Percentiles rank a stretch among this genome's conserved stretches.
These are phyloP conservation scores for Cantharis lateralis DNA, from an alignment of 2,888 invertebrate species.

Conservation along the genomic window DNA sequence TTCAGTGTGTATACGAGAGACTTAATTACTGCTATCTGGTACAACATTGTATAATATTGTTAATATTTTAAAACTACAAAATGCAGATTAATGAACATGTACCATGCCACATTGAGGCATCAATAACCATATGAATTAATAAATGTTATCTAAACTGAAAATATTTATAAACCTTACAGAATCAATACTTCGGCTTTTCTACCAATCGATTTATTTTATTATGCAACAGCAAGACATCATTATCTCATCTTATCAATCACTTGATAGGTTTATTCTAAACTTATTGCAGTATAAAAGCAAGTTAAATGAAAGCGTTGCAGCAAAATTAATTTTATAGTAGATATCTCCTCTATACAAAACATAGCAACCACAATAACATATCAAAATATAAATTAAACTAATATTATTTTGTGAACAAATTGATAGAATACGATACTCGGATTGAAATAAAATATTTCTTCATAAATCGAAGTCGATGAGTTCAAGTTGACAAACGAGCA, in stretches of 20 bases:
- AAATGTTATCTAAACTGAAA: not conserved
- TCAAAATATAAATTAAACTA: no score
- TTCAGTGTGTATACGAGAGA: not conserved
- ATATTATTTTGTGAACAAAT: no score
- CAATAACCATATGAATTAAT: not conserved
- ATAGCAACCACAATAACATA: no score
- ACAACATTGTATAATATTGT: no score
- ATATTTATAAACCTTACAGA: not conserved
- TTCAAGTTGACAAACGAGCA: no score
- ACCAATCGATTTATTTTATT: not conserved
- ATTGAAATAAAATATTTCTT: no score
- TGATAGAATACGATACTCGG: no score
- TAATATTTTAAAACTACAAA: not conserved
- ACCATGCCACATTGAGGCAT: not conserved
- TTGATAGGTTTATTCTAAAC: not conserved
- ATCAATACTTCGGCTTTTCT: not conserved
- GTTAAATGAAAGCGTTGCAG: not conserved
- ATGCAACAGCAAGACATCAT: not conserved
- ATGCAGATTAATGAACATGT: no score
- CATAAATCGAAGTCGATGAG: no score
- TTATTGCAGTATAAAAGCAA: not conserved
- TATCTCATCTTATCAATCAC: not conserved
- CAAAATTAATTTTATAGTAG: not conserved
- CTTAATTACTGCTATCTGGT: no score
- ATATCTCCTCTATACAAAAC: no score